Evolutionary conservation across 1,140 invertebrate genomes (phyloP), one percentile per base, ranked within the genome.

Genomic region (Neuroterus valhalla): DNA sequence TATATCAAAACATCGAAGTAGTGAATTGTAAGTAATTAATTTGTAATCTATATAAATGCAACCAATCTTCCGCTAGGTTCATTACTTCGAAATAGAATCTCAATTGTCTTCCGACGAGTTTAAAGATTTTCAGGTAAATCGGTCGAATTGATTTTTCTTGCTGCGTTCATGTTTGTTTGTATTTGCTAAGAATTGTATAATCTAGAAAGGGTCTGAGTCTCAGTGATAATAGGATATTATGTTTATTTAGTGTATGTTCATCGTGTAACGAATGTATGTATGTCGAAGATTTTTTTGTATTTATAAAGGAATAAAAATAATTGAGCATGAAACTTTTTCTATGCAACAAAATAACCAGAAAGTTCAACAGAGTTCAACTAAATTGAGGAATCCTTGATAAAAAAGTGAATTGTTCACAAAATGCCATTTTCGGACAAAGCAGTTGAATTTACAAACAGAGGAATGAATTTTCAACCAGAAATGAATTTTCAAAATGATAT

Each of bases 271-370:
- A 48, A 48, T 31, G 55, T n/a, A 31, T 62, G 55, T 14, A 62
- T 62, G 55, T 62, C 50, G 26, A 31, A 62, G 31, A 62, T 62
- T 62, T 31, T 62, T 23, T 62, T 62, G 55, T 62, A 62, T 62
- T 62, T 62, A 62, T 62, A 26, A 62, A 55, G 11, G 11, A 62
- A 62, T 62, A 62, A 62, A 62, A 2, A 62, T 62, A 31, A 62
- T 38, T 38, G 10, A 38, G 31, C 31, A 38, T 38, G 31, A 5
- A 1, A 10, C 1, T 38, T 38, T 38, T 38, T 38, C 1, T 8
- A 38, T 10, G 4, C n/a, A n/a, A n/a, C n/a, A n/a, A n/a, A n/a
- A n/a, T n/a, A n/a, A n/a, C n/a, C n/a, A n/a, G n/a, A n/a, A n/a
- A n/a, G n/a, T n/a, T n/a, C n/a, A n/a, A n/a, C n/a, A n/a, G n/a